Evolutionary conservation across 2,113 vertebrate species (phyloP).

Genomic region (Xenus cinereus): DNA sequence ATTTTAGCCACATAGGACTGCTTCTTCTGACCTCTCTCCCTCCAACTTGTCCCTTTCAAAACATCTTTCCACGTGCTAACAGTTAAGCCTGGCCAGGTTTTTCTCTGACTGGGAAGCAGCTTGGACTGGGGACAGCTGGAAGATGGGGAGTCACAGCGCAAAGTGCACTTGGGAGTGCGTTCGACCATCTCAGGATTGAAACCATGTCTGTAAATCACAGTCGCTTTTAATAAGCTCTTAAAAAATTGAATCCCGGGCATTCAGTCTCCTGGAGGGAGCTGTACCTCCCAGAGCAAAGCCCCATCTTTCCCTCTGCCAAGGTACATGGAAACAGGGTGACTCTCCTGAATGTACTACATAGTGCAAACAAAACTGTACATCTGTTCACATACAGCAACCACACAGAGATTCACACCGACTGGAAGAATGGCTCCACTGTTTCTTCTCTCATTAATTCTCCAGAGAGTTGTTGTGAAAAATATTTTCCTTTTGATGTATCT

Average conservation of each 20-base stretch:
- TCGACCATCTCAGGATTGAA: not conserved
- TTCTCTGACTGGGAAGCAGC: not conserved
- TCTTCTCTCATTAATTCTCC: not conserved
- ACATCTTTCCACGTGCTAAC: not conserved
- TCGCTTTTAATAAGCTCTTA: not conserved
- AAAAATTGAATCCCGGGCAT: not conserved
- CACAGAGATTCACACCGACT: accelerated
- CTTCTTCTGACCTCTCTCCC: not conserved
- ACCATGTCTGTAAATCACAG: not conserved
- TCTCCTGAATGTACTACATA: not conserved
- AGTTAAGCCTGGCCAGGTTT: not conserved
- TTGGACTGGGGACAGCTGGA: not conserved
- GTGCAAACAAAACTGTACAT: not conserved
- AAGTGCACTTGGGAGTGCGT: not conserved
- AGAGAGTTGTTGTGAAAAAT: not conserved
- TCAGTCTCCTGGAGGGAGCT: not conserved
- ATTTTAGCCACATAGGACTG: not conserved
- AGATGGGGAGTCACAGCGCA: not conserved
- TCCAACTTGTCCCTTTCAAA: not conserved
- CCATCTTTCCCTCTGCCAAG: not conserved
- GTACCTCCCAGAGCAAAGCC: not conserved
- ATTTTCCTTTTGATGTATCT: not conserved
- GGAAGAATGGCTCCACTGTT: not conserved
- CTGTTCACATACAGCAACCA: not conserved
- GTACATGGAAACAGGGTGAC: not conserved